Conservation (phyloP, 2,113 vertebrate species). For the Panurus biarmicus region DNA sequence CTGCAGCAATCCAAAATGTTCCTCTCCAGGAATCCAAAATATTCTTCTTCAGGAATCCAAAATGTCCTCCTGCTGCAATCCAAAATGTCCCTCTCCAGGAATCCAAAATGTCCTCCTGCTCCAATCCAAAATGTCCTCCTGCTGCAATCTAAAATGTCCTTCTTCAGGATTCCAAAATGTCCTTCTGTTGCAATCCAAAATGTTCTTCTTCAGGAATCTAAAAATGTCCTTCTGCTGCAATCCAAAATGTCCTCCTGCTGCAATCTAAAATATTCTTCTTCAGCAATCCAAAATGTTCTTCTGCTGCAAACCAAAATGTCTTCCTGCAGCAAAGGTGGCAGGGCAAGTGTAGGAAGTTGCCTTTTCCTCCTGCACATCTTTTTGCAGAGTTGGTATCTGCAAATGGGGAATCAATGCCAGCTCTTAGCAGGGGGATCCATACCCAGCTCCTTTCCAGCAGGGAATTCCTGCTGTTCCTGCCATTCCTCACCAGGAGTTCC, state of each 20-base stretch:
- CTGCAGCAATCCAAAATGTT: too few species aligned
- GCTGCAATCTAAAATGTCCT: not conserved
- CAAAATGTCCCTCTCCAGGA: not conserved
- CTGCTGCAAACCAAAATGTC: not conserved
- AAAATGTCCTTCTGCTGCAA: not conserved
- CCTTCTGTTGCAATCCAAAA: not conserved
- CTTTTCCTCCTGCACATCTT: not conserved
- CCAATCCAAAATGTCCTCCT: not conserved
- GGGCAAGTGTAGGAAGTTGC: not conserved
- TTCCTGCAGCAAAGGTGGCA: not conserved
- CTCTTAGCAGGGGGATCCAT: not conserved
- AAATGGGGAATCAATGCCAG: not conserved
- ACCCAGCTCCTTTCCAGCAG: not conserved
- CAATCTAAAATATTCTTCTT: too few species aligned
- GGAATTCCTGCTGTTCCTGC: not conserved
- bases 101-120: not conserved
- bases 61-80: not conserved
- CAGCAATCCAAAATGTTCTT: not conserved
- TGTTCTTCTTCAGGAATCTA: not conserved
- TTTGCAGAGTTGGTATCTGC: not conserved
- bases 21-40: not conserved
- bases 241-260: not conserved
- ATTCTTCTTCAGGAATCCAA: fast-evolving
- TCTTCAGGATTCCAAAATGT: fast-evolving
- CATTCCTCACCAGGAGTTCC: not conserved